Percentiles rank a stretch among this genome's conserved stretches.
Conservation (phyloP, 2,113 vertebrate species). For the Centrocercus urophasianus region DNA sequence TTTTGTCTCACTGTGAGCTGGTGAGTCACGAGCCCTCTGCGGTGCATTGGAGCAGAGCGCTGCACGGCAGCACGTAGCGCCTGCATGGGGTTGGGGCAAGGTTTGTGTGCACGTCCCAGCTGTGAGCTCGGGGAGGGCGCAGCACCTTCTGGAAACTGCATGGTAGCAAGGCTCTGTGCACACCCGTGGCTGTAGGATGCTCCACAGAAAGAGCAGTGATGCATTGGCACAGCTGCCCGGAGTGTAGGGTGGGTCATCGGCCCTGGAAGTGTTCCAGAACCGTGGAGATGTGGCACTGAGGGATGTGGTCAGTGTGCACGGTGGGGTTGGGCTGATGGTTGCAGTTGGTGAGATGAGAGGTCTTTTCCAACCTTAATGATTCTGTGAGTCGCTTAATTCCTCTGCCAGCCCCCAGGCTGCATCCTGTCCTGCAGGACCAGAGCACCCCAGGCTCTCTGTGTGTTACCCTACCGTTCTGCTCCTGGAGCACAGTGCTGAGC, state of each 20-base stretch:
- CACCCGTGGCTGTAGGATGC: no score
- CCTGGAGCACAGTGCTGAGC: neutral
- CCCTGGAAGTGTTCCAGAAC: no score
- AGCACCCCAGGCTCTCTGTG: accelerated
- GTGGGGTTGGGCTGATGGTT: no score
- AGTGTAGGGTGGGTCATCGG: no score
- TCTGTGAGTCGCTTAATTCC: neutral
- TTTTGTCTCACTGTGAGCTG: neutral
- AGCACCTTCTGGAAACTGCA: accelerated
- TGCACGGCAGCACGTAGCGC: accelerated
- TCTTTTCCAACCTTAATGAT: no score
- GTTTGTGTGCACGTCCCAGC: neutral
- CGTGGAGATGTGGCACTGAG: no score
- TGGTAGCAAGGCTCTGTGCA: neutral
- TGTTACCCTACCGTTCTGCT: neutral
- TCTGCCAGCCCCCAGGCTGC: neutral
- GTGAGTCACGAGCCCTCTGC: neutral
- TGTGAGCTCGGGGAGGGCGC: neutral
- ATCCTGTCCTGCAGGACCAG: accelerated
- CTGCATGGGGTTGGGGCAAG: neutral
- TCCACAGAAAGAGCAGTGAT: no score
- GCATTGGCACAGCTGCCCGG: no score
- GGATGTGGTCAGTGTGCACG: no score
- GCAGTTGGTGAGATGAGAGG: no score
- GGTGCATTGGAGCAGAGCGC: accelerated